phyloP scores from a whole-genome alignment of 1,140 invertebrate species.

The Galendromus occidentalis region DNA sequence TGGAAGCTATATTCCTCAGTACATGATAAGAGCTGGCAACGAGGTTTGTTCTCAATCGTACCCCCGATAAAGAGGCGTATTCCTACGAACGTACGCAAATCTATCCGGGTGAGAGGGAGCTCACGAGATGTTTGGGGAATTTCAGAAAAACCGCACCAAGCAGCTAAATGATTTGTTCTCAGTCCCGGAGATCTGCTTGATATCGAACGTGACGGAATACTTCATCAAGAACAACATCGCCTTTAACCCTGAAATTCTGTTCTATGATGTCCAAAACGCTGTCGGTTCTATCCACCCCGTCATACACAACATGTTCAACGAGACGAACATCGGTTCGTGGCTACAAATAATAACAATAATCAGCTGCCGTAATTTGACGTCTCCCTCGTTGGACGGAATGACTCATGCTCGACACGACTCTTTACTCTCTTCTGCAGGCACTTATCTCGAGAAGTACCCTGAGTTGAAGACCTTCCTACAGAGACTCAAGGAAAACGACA shows the following conservation, averaged over 20 bases:
- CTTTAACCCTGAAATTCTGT: slow-evolving; percentile 85
- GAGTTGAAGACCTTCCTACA: slow-evolving; percentile 53
- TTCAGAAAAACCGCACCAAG: slow-evolving; percentile 56
- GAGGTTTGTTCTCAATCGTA: slow-evolving; percentile 18
- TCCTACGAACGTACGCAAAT: no score
- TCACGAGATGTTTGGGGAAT: slow-evolving; percentile 15
- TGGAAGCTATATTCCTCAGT: slow-evolving; percentile 34
- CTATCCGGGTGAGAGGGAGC: no score
- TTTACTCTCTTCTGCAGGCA: slow-evolving; percentile 35
- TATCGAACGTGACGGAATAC: slow-evolving; percentile 82
- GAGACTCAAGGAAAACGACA: slow-evolving; percentile 45
- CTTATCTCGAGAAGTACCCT: slow-evolving; percentile 58
- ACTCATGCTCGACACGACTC: slow-evolving; percentile 11
- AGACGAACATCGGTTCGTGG: slow-evolving; percentile 32
- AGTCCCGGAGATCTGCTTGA: slow-evolving; percentile 77
- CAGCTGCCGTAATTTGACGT: no score
- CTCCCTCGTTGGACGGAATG: no score
- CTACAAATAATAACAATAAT: not conserved
- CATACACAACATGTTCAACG: slow-evolving; percentile 65
- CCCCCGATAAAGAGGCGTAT: not conserved
- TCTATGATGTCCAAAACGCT: slow-evolving; percentile 81
- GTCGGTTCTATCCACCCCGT: slow-evolving; percentile 69
- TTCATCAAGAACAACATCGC: slow-evolving; percentile 71
- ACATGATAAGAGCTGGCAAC: slow-evolving; percentile 28
- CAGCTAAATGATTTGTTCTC: slow-evolving; percentile 93